Base-by-base conservation (phyloP, 2,113 vertebrate genomes). In the Cyprinodon tularosa region DNA sequence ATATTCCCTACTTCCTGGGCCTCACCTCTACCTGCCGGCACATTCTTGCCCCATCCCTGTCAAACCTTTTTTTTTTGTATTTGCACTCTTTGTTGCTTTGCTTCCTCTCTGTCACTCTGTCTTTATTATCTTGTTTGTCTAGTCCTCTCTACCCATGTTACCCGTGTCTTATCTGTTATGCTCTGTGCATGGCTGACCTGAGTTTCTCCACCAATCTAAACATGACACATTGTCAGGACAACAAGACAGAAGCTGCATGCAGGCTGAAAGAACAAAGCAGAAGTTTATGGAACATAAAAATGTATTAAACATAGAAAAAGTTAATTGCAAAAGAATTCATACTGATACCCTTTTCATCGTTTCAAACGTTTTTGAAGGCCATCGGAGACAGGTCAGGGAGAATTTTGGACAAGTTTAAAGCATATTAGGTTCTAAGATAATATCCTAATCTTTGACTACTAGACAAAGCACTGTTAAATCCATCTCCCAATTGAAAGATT, bases 11-110 rank as follows among this genome's bases (percentile, higher is more conserved):
- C 91, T 93, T 92, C 85, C 90, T 92, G 91, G 90, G 92, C 91
- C 92, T 80, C 92, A 81, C 66, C n/a, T 8, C 83, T 92, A 93
- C 93, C 87, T 93, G 88, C 84, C 69, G 71, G 83, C 79, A 86
- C 91, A 93, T 93, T 93, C 91, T 88, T 90, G 76, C 82, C 11
- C 61, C 77, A 22, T 83, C 83, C 78, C 62, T 70, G 84, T 90
- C 88, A 87, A 63, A 82, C 76, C 75, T 65, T 83, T 90, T 53
- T 20, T 71, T 83, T 90, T 86, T 89, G 83, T 89, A 79, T 80
- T 76, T 39, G 15, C 71, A 3, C 72, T 77, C 86, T 86, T 89
- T 90, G 85, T 90, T 80, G 70, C 72, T 85, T 77, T 87, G 84
- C 88, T 80, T 83, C 80, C 71, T 80, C 71, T 82, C 85, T 87